These are phyloP conservation scores for Hipparchia sbordonii DNA, from an alignment of 2,888 invertebrate genomes.

Conservation along the genomic window DNA sequence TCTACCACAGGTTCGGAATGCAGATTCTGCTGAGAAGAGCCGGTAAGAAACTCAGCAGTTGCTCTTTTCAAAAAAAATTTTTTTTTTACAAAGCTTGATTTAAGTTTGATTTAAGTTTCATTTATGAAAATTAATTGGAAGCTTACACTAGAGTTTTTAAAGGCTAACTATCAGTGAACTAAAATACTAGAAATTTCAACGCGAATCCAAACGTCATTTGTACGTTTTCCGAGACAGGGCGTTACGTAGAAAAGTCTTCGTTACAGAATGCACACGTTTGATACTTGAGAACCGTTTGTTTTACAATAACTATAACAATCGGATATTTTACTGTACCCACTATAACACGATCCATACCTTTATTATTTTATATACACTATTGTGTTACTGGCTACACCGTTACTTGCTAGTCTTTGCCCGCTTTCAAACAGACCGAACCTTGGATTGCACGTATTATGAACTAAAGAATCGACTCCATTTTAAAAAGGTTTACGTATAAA, in stretches of 20 bases:
- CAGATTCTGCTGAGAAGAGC: too few relatives aligned
- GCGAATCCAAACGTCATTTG: background rate
- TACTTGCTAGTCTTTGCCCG: background rate
- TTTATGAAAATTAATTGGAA: background rate
- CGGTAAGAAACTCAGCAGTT: too few relatives aligned
- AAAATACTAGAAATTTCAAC: too few relatives aligned
- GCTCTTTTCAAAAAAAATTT: too few relatives aligned
- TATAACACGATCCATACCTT: background rate
- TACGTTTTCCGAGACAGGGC: constrained; percentile 4
- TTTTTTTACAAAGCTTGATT: too few relatives aligned
- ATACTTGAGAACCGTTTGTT: too few relatives aligned
- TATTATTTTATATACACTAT: background rate
- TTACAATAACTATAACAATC: background rate
- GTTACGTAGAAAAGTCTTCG: background rate
- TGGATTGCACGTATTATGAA: background rate
- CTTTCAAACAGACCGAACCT: background rate
- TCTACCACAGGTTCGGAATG: too few relatives aligned
- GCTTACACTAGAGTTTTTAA: constrained; percentile 36
- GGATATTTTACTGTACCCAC: background rate
- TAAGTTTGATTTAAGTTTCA: too few relatives aligned
- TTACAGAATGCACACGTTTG: background rate
- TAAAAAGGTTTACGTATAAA: constrained; percentile 9
- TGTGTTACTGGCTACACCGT: background rate
- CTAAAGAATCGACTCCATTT: constrained; percentile 1
- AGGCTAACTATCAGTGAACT: background rate